A percentile compares a stretch with the other conserved stretches of the same genome.
Evolutionary conservation across 2,888 invertebrate species (phyloP).

Genomic region (Cerastoderma edule): DNA sequence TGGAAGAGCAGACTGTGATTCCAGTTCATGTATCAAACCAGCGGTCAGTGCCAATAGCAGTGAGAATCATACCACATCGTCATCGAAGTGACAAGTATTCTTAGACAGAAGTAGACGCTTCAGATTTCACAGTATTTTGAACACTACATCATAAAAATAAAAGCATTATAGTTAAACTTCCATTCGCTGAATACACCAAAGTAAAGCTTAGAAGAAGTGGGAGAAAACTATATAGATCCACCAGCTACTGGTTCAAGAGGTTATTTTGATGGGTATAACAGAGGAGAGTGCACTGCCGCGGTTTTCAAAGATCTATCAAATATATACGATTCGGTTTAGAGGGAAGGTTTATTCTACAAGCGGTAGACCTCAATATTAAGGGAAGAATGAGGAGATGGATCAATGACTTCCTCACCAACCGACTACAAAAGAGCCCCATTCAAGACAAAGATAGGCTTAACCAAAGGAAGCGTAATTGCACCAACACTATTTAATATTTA

Average conservation of each 20-base stretch:
- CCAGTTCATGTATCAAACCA: background rate
- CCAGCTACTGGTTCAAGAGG: too few relatives aligned
- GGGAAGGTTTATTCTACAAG: background rate
- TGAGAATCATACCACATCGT: background rate
- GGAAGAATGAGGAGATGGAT: background rate
- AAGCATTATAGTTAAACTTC: too few relatives aligned
- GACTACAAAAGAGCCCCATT: background rate
- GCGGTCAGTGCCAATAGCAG: background rate
- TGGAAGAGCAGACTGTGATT: background rate
- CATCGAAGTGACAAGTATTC: too few relatives aligned
- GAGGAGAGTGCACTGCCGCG: too few relatives aligned
- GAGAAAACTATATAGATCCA: too few relatives aligned
- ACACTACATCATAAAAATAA: too few relatives aligned
- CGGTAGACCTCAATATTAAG: background rate
- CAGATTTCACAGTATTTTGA: too few relatives aligned
- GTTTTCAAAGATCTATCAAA: background rate
- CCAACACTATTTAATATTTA: background rate
- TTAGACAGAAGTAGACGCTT: too few relatives aligned
- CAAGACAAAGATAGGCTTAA: background rate
- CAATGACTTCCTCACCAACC: background rate
- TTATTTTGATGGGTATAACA: too few relatives aligned
- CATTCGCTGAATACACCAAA: too few relatives aligned
- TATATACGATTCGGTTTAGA: background rate
- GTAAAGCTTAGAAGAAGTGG: too few relatives aligned
- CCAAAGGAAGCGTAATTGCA: background rate